Conservation (phyloP, 2,797 vertebrate genomes). For the Zonotrichia albicollis region DNA sequence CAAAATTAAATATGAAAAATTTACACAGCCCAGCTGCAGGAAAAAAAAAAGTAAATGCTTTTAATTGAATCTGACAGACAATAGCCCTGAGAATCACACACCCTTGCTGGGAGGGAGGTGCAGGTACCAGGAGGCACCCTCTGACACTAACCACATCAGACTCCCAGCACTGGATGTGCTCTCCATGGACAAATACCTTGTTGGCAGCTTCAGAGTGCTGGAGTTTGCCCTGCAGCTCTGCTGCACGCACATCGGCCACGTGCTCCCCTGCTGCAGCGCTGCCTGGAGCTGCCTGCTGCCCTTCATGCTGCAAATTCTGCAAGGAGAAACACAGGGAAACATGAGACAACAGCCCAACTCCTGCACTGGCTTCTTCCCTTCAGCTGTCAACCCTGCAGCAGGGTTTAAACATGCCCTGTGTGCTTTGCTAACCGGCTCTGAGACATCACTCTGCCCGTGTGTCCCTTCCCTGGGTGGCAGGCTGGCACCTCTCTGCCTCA, state of each 20-base stretch:
- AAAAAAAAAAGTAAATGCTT: not conserved
- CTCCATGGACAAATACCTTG: slow-evolving; percentile 78
- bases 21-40: not conserved
- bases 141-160: not conserved
- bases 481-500: not conserved
- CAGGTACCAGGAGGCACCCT: not conserved
- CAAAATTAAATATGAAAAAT: too few relatives aligned
- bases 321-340: not conserved
- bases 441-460: rapidly evolving
- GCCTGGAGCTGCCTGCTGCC: slow-evolving; percentile 68
- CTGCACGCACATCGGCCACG: slow-evolving; percentile 69
- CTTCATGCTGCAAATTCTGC: slow-evolving; percentile 78
- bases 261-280: slow-evolving; percentile 72
- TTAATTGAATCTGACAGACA: not conserved
- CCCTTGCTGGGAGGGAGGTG: not conserved
- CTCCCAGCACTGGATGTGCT: not conserved
- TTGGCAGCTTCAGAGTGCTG: slow-evolving; percentile 81
- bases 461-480: not conserved
- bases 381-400: not conserved
- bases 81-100: not conserved
- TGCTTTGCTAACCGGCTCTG: not conserved
- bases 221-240: slow-evolving; percentile 84
- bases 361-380: not conserved
- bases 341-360: not conserved
- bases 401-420: not conserved